phyloP scores from a whole-genome alignment of 2,888 invertebrate genomes.

The Oscheius sp. region DNA sequence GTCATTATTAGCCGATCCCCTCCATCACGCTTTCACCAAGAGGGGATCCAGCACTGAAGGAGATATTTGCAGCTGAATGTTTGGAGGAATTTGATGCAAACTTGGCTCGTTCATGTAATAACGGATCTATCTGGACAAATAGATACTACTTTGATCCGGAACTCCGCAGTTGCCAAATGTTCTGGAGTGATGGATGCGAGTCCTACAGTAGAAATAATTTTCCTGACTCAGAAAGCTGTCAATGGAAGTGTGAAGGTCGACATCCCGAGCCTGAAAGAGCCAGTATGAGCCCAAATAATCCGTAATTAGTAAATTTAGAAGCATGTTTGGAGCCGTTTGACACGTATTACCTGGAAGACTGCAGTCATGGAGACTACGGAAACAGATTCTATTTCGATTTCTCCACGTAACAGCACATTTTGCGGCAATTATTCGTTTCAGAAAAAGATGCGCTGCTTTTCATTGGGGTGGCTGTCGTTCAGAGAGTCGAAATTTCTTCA shows the following conservation, averaged over 20 bases:
- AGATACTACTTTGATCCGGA: constrained; percentile 64
- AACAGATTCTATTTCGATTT: constrained; percentile 69
- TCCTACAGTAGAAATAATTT: constrained; percentile 59
- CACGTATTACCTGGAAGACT: constrained; percentile 63
- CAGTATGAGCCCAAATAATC: background rate
- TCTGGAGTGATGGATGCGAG: constrained; percentile 69
- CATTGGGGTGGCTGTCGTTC: constrained; percentile 69
- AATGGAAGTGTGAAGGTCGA: constrained; percentile 67
- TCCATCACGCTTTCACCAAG: constrained; percentile 16
- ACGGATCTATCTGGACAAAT: constrained; percentile 49
- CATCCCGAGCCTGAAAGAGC: constrained; percentile 49
- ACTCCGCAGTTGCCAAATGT: constrained; percentile 63
- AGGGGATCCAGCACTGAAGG: background rate
- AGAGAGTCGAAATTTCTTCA: constrained; percentile 63
- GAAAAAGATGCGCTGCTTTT: constrained; percentile 63
- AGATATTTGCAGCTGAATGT: constrained; percentile 55
- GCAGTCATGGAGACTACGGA: constrained; percentile 63
- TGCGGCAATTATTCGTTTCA: background rate
- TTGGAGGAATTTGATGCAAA: constrained; percentile 61
- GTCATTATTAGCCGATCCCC: constrained; percentile 20
- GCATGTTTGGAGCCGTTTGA: constrained; percentile 69
- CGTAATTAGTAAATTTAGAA: constrained; percentile 44
- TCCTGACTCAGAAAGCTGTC: constrained; percentile 62
- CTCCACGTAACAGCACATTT: constrained; percentile 24
- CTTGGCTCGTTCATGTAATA: constrained; percentile 56